Conservation (phyloP, 2,797 vertebrate genomes). For the Gallinago stenura region DNA sequence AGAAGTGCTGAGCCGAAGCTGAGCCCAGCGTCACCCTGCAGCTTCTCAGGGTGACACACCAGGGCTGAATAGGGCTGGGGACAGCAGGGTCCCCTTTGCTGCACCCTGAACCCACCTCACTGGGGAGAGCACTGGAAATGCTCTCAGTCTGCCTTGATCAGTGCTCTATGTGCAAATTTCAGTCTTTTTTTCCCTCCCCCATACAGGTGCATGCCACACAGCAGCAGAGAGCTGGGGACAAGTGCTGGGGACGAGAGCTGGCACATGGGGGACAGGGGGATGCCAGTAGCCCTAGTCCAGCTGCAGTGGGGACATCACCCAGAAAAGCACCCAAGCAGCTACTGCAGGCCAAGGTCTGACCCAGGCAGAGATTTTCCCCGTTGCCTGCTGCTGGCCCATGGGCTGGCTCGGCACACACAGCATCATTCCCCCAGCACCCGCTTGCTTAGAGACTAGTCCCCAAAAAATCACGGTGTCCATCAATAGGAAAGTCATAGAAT, state of each 20-base stretch:
- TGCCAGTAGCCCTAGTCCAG: rapidly evolving
- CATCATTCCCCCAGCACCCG: neutral
- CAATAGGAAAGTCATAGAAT: neutral
- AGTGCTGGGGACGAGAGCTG: neutral
- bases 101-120: neutral
- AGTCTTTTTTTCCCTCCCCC: neutral
- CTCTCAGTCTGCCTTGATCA: neutral
- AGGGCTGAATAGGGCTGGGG: neutral
- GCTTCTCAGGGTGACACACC: neutral
- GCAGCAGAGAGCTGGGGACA: neutral
- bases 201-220: neutral
- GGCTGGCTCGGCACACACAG: neutral
- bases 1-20: neutral
- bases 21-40: neutral
- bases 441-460: neutral
- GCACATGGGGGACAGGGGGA: neutral
- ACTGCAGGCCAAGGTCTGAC: neutral
- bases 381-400: rapidly evolving
- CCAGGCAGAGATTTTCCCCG: neutral
- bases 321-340: neutral
- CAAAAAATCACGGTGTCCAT: neutral
- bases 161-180: neutral
- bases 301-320: neutral
- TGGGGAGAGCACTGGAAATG: neutral
- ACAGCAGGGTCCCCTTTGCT: neutral